Evolutionary conservation across 2,888 invertebrate species (phyloP).

Genomic region (Leptinotarsa haldemani): DNA sequence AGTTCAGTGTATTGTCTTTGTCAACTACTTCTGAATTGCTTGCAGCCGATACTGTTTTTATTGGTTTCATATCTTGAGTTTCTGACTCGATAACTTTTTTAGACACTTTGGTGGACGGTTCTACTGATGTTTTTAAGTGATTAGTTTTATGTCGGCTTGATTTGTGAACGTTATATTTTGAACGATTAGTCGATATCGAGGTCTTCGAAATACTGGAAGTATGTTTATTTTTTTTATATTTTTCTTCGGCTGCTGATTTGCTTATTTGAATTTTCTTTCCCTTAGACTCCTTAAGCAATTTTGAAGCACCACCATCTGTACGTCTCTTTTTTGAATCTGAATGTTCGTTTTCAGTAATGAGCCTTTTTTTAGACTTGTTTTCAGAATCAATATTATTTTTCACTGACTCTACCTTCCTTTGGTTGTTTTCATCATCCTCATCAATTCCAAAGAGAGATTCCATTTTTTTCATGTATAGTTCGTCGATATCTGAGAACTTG

Average conservation of each 20-base stretch:
- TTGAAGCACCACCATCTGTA: constrained; percentile 4
- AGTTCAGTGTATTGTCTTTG: background rate
- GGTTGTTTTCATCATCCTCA: background rate
- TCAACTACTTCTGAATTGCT: background rate
- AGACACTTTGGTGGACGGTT: background rate
- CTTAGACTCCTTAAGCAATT: background rate
- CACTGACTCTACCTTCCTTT: background rate
- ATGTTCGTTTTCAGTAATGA: background rate
- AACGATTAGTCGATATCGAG: background rate
- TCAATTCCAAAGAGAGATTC: constrained; percentile 6
- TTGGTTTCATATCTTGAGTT: background rate
- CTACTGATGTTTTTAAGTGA: background rate
- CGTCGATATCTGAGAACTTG: background rate
- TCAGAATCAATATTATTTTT: background rate
- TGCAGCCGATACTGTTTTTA: background rate
- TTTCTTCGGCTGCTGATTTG: background rate
- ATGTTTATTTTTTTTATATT: background rate
- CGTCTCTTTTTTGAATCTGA: background rate
- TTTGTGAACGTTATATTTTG: background rate
- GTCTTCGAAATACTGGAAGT: background rate
- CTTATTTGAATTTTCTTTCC: background rate
- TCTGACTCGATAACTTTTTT: background rate
- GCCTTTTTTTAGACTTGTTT: background rate
- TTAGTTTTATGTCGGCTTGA: background rate
- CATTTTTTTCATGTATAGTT: constrained; percentile 17